Percentiles rank a stretch among this genome's conserved stretches.
These are phyloP conservation scores for Drosophila sp. DNA, from an alignment of 1,140 invertebrate species.

Conservation along the genomic window DNA sequence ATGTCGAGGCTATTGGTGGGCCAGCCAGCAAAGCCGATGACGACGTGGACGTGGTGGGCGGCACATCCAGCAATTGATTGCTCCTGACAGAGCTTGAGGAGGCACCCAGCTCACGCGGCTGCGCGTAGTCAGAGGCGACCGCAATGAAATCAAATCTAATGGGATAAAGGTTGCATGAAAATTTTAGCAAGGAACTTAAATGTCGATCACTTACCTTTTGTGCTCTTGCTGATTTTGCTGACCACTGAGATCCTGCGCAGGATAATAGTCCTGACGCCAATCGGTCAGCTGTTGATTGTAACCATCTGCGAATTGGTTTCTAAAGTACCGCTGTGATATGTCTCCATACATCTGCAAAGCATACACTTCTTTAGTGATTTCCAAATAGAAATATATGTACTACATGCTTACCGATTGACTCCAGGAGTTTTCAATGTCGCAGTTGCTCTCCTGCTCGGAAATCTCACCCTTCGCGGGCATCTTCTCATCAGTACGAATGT, in stretches of 20 bases:
- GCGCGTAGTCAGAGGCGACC: constrained; percentile 36
- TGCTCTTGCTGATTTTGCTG: constrained; percentile 51
- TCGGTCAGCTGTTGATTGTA: constrained; percentile 71
- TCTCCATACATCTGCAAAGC: constrained; percentile 73
- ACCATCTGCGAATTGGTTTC: constrained; percentile 70
- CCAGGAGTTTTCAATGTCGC: constrained; percentile 89
- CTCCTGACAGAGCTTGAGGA: constrained; percentile 49
- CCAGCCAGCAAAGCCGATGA: constrained; percentile 75
- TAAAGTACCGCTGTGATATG: constrained; percentile 78
- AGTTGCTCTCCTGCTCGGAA: constrained; percentile 93
- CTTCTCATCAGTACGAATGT: constrained; percentile 92
- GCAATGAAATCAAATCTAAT: constrained; percentile 74
- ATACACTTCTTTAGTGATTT: background rate
- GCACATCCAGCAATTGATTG: constrained; percentile 52
- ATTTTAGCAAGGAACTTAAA: background rate
- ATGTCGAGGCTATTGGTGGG: constrained; percentile 75
- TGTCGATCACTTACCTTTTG: constrained; percentile 48
- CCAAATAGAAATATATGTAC: background rate
- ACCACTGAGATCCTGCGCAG: constrained; percentile 73
- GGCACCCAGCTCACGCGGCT: constrained; percentile 38
- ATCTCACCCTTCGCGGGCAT: constrained; percentile 93
- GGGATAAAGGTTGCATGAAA: background rate
- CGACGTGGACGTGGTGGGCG: constrained; percentile 58
- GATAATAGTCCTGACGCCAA: constrained; percentile 79
- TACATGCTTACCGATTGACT: constrained; percentile 85